phyloP scores from a whole-genome alignment of 2,888 invertebrate species.

The Hemicrepidius hirtus region DNA sequence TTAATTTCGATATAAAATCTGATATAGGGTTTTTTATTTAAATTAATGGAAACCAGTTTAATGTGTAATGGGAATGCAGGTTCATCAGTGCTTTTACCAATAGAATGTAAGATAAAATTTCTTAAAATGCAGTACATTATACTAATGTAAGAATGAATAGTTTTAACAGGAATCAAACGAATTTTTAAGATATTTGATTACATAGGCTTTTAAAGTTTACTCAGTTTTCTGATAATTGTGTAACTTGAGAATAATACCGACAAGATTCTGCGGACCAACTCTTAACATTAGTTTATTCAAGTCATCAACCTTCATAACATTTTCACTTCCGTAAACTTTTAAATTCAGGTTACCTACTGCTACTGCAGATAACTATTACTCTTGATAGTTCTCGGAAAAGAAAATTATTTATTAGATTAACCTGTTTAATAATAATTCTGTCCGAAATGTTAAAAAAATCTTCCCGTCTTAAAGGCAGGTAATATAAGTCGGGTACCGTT shows the following conservation, averaged over 20 bases:
- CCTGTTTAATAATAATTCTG: too few relatives aligned
- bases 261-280: constrained; percentile 4
- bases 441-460: too few relatives aligned
- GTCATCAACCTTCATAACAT: neutral
- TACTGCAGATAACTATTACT: too few relatives aligned
- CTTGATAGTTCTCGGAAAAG: too few relatives aligned
- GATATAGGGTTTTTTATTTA: constrained; percentile 27
- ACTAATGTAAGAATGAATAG: constrained; percentile 30
- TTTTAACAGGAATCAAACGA: constrained; percentile 21
- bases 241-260: constrained; percentile 4
- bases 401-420: too few relatives aligned
- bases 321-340: constrained; percentile 3
- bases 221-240: constrained; percentile 6
- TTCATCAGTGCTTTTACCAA: constrained; percentile 29
- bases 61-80: constrained; percentile 23
- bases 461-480: too few relatives aligned
- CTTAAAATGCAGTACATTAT: constrained; percentile 29
- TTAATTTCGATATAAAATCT: constrained; percentile 38
- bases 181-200: constrained; percentile 38
- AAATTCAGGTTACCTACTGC: constrained; percentile 1
- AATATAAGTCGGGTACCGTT: too few relatives aligned
- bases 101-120: constrained; percentile 34
- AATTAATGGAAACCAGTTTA: constrained; percentile 28
- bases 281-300: neutral
- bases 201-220: constrained; percentile 22